A percentile compares a stretch with the other conserved stretches of the same genome.
phyloP scores from a whole-genome alignment of 2,113 vertebrate genomes.

The Petrocephalus zakoni region DNA sequence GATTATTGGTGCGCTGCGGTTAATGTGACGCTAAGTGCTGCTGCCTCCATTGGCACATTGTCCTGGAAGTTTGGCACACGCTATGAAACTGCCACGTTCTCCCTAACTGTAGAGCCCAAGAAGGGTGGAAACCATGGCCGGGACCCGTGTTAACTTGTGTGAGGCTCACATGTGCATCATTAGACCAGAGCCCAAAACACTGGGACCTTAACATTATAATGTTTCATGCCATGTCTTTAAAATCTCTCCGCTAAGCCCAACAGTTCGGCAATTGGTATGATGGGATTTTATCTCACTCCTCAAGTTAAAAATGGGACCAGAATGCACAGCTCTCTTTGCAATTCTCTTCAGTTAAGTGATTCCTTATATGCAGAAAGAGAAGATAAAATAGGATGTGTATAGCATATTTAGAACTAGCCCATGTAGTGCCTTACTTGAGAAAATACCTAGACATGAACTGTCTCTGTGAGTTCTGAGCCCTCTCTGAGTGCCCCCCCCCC shows the following conservation, averaged over 20 bases:
- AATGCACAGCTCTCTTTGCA: not conserved
- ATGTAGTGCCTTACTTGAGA: not conserved
- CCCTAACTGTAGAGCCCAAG: not conserved
- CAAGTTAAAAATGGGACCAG: not conserved
- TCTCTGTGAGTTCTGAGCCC: not conserved
- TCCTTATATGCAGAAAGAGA: not conserved
- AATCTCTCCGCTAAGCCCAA: not conserved
- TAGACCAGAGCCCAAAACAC: not conserved
- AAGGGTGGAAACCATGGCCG: not conserved
- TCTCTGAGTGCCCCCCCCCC: constrained; percentile 17
- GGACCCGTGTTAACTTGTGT: not conserved
- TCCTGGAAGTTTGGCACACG: not conserved
- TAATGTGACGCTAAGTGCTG: not conserved
- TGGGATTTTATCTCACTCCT: not conserved
- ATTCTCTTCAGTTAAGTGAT: not conserved
- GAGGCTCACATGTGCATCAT: not conserved
- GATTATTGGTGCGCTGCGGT: no score
- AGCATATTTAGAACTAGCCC: not conserved
- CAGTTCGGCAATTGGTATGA: not conserved
- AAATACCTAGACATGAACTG: not conserved
- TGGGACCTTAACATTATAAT: not conserved
- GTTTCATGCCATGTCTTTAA: not conserved
- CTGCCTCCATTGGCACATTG: not conserved
- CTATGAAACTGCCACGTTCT: not conserved
- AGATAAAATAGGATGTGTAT: not conserved